Conservation (phyloP, 2,113 vertebrate genomes). For the Nesoenas mayeri region DNA sequence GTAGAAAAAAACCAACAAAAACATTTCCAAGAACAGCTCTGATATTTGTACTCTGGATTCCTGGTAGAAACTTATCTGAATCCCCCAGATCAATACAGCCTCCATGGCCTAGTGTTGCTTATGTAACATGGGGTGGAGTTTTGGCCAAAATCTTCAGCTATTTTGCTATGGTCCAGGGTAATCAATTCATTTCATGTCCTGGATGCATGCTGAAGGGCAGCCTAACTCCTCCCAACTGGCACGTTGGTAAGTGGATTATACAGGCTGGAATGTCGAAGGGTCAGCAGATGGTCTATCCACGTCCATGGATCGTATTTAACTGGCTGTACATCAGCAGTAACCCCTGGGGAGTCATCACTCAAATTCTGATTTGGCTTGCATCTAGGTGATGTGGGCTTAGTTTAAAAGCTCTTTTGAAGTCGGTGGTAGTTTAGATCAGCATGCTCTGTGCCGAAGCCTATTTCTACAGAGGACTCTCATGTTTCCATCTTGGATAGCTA, state of each 20-base stretch:
- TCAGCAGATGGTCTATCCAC: neutral
- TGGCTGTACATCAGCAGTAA: neutral
- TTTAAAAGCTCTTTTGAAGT: neutral
- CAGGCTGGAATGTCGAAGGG: neutral
- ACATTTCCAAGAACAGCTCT: neutral
- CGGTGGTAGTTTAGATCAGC: neutral
- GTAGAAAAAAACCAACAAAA: neutral
- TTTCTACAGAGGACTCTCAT: neutral
- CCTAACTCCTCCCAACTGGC: neutral
- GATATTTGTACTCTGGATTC: neutral
- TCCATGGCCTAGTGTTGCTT: neutral
- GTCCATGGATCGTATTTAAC: neutral
- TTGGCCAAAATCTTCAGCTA: neutral
- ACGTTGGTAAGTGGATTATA: neutral
- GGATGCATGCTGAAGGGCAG: neutral
- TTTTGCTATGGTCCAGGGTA: neutral
- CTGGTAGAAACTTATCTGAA: neutral
- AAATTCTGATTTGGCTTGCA: neutral
- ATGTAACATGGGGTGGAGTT: fast-evolving
- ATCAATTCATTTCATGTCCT: neutral
- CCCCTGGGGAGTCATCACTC: neutral
- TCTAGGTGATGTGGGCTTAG: neutral
- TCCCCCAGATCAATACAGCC: neutral
- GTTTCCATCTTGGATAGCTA: neutral
- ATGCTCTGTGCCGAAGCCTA: neutral